Conservation (phyloP, 2,888 invertebrate genomes). For the Abrostola tripartita region DNA sequence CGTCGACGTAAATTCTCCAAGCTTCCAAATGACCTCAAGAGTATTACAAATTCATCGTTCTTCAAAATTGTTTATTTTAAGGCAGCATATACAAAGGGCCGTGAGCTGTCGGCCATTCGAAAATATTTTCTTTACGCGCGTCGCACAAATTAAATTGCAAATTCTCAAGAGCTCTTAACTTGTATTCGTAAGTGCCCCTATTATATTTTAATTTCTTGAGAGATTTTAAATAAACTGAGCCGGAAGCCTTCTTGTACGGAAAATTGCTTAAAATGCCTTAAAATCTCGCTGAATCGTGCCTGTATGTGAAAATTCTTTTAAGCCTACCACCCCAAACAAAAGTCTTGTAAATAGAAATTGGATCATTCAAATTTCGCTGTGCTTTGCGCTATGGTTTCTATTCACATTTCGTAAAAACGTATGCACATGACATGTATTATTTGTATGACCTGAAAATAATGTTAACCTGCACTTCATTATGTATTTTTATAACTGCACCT, state of each 20-base stretch:
- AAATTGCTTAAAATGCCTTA: conserved; percentile 13
- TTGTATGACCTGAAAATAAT: too few species aligned
- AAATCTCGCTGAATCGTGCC: conserved; percentile 9
- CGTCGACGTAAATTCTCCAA: conserved; percentile 9
- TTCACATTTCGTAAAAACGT: not conserved
- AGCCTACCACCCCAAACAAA: not conserved
- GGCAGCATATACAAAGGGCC: conserved; percentile 28
- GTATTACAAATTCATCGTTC: conserved; percentile 38
- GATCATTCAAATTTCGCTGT: not conserved
- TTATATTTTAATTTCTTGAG: conserved; percentile 63
- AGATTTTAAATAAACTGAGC: conserved; percentile 51
- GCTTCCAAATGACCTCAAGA: conserved; percentile 26
- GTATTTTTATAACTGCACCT: not conserved
- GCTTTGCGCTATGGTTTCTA: not conserved
- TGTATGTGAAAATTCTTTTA: conserved; percentile 3
- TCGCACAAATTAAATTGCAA: conserved; percentile 65
- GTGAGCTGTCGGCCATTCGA: conserved; percentile 41
- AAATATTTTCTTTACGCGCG: conserved; percentile 65
- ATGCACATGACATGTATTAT: not conserved
- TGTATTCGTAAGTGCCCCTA: conserved; percentile 63
- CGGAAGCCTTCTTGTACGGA: conserved; percentile 18
- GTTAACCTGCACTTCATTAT: too few species aligned
- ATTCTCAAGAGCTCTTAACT: conserved; percentile 57
- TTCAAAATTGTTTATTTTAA: conserved; percentile 41
- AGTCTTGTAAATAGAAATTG: not conserved